Evolutionary conservation across 2,113 vertebrate species (phyloP), one percentile per base, ranked within the genome.

Genomic region (Myotis lucifugus): DNA sequence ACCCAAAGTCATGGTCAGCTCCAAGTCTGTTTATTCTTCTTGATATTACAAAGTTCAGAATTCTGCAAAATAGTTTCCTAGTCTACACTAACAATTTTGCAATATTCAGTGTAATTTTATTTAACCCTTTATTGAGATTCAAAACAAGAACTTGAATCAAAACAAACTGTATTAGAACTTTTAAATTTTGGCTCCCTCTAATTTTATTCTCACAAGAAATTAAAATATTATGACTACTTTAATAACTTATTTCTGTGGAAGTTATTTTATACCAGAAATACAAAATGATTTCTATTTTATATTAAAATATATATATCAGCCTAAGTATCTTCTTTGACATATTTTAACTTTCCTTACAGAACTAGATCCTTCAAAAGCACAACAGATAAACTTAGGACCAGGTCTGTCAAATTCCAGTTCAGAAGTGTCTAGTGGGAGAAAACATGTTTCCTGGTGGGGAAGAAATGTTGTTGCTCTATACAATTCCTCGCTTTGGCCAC

Each of bases 401-500:
- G 13, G 12, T 56, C 56, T 18, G 27, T 61, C 34, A 73, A 87
- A 66, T 69, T 76, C 54, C 23, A 76, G 25, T 34, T 92, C 66
- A 46, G 14, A 95, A 83, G 6, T 64, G 19, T 70, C 74, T 37
- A 72, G 13, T 74, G 6, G 32, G 13, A 32, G 42, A 85, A 32
- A 85, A 88, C 7, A 72, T 17, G 42, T 21, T 77, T 19, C 37
- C 25, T 84, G 37, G 14, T 59, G 4, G 82, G 50, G 46, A 83
- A 92, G 94, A 84, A 88, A 89, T 78, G 48, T 32, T 95, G 61
- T 27, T 73, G 21, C 15, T 94, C 82, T 67, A 91, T 34, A 92
- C 67, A 97, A 48, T 95, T 97, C 64, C 91, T 90, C 82, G 27
- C 73, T 96, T 93, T 90, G 96, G 77, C 92, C 94, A 95, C 92